A percentile compares a stretch with the other conserved stretches of the same genome.
Conservation (phyloP, 2,888 invertebrate species). For the Limnephilus auricula region DNA sequence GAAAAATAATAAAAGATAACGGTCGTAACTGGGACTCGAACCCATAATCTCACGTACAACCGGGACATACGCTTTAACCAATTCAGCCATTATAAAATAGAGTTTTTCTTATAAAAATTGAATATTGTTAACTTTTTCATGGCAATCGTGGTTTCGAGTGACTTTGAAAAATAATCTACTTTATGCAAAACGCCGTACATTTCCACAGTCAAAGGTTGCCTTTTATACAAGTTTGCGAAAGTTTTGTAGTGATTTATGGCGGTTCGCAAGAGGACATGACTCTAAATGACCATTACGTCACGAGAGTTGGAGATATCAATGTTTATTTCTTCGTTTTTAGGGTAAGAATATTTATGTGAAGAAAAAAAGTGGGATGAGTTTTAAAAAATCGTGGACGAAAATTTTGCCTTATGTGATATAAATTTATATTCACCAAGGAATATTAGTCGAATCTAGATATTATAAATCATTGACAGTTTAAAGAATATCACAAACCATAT, state of each 20-base stretch:
- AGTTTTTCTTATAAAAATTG: too few relatives aligned
- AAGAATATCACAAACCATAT: too few relatives aligned
- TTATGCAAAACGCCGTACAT: not conserved
- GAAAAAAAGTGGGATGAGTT: not conserved
- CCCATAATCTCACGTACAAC: too few relatives aligned
- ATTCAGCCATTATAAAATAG: too few relatives aligned
- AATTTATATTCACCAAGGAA: too few relatives aligned
- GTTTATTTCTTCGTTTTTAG: not conserved
- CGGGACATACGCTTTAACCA: too few relatives aligned
- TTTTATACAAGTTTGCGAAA: conserved; percentile 8
- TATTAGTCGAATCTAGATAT: too few relatives aligned
- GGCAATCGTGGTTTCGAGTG: not conserved
- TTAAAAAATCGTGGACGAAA: not conserved
- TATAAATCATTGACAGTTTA: too few relatives aligned
- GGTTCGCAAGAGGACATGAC: conserved; percentile 3
- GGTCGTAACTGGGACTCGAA: too few relatives aligned
- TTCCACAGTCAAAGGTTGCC: not conserved
- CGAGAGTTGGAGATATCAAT: conserved; percentile 6
- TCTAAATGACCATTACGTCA: conserved; percentile 47
- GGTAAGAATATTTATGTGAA: not conserved
- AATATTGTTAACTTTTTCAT: not conserved
- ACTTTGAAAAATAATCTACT: not conserved
- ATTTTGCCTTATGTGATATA: not conserved
- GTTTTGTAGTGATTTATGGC: conserved; percentile 36
- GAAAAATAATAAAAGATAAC: too few relatives aligned